These are phyloP conservation scores for Tapirus indicus DNA, from an alignment of 2,797 vertebrate species.

Conservation along the genomic window DNA sequence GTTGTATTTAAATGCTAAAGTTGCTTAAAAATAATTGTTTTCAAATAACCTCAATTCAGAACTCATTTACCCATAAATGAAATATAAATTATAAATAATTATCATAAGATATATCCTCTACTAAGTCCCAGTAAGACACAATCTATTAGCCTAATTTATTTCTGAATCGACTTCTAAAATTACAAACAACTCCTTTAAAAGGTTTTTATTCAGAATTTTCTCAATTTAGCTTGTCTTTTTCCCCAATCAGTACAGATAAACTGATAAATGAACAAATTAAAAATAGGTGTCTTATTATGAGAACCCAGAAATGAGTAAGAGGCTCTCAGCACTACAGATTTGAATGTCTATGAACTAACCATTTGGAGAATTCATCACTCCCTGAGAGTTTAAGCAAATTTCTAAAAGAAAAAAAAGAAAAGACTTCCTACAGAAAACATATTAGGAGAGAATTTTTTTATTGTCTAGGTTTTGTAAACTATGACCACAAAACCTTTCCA, in stretches of 20 bases:
- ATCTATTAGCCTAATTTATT: slow-evolving; percentile 50
- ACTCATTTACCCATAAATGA: slow-evolving; percentile 61
- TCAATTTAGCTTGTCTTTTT: neutral
- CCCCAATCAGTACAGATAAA: neutral
- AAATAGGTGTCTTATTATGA: slow-evolving; percentile 28
- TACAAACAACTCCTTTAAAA: slow-evolving; percentile 30
- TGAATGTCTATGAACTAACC: neutral
- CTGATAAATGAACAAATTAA: slow-evolving; percentile 1
- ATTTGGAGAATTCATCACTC: neutral
- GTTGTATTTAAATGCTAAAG: slow-evolving; percentile 39
- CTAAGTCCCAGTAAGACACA: slow-evolving; percentile 51
- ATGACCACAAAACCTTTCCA: slow-evolving; percentile 38
- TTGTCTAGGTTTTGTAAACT: slow-evolving; percentile 36
- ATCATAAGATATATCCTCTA: slow-evolving; percentile 26
- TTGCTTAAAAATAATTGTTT: slow-evolving; percentile 53
- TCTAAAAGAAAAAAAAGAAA: neutral
- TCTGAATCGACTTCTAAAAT: slow-evolving; percentile 58
- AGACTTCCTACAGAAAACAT: slow-evolving; percentile 47
- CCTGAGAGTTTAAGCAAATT: slow-evolving; percentile 27
- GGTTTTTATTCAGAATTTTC: slow-evolving; percentile 59
- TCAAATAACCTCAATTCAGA: slow-evolving; percentile 55
- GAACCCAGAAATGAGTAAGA: slow-evolving; percentile 45
- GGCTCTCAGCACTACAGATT: neutral
- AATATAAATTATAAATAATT: slow-evolving; percentile 57
- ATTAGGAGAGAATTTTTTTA: neutral